Evolutionary conservation across 2,113 vertebrate species (phyloP).

Genomic region (Accipiter cooperii): DNA sequence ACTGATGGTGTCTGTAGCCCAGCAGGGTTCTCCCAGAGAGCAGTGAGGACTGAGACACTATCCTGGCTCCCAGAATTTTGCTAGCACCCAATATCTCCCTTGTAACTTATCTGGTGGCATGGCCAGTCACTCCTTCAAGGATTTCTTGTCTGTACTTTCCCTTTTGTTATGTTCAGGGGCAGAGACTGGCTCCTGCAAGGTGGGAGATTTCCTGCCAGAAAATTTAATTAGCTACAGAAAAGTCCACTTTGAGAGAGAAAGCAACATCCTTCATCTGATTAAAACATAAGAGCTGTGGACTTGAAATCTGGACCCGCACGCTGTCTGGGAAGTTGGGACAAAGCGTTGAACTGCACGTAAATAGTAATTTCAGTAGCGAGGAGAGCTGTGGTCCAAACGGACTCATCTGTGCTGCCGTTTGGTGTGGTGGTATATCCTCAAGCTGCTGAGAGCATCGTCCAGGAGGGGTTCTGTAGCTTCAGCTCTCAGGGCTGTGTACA

Average conservation of each 20-base stretch:
- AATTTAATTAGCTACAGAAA: neutral
- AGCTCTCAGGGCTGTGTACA: no score
- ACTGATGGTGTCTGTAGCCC: neutral
- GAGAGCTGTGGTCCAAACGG: rapidly evolving
- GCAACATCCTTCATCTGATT: neutral
- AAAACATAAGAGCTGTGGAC: neutral
- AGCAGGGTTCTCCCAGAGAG: neutral
- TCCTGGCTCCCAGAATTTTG: neutral
- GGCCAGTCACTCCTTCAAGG: neutral
- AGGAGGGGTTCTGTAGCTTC: neutral
- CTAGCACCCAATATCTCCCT: neutral
- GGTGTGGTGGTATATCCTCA: rapidly evolving
- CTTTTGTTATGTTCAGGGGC: neutral
- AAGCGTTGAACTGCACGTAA: neutral
- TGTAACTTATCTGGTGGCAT: rapidly evolving
- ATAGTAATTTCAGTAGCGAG: neutral
- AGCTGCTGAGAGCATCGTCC: neutral
- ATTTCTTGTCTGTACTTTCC: neutral
- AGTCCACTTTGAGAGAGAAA: neutral
- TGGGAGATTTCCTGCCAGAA: neutral
- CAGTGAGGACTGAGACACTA: neutral
- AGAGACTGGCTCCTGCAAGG: neutral
- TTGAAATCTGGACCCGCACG: no score
- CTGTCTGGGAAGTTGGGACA: neutral
- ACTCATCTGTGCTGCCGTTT: neutral